Percentiles rank a stretch among this genome's conserved stretches.
Evolutionary conservation across 1,140 invertebrate genomes (phyloP).

Genomic region (Apis cerana): DNA sequence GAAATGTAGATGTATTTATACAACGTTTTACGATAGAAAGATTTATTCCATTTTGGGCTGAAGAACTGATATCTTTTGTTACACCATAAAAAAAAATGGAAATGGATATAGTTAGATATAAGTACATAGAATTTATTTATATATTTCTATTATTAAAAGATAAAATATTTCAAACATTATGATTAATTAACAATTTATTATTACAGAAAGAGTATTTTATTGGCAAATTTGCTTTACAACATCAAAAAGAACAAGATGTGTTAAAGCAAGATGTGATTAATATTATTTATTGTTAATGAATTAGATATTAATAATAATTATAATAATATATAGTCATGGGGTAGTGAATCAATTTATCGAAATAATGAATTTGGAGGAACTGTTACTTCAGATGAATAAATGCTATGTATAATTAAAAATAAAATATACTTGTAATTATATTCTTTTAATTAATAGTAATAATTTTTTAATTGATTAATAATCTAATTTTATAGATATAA

Average conservation of each 20-base stretch:
- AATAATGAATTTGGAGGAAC: conserved; percentile 87
- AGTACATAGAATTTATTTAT: conserved; percentile 39
- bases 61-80: conserved; percentile 87
- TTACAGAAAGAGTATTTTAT: conserved; percentile 86
- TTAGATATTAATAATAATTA: conserved; percentile 86
- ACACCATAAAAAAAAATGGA: conserved; percentile 90
- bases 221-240: conserved; percentile 86
- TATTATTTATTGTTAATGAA: conserved; percentile 88
- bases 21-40: conserved; percentile 87
- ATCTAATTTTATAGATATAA: conserved; percentile 82
- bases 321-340: conserved; percentile 90
- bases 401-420: conserved; percentile 14
- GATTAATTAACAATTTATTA: conserved; percentile 14
- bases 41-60: conserved; percentile 85
- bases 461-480: conserved; percentile 21
- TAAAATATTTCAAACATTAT: background rate
- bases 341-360: conserved; percentile 89
- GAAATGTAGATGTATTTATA: conserved; percentile 89
- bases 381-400: conserved; percentile 89
- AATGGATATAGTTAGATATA: conserved; percentile 86
- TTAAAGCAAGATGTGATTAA: conserved; percentile 85
- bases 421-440: conserved; percentile 13
- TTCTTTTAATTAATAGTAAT: conserved; percentile 31
- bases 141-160: background rate
- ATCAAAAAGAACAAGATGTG: conserved; percentile 87